Percentiles rank a stretch among this genome's conserved stretches.
These are phyloP conservation scores for Plagiodera versicolora DNA, from an alignment of 2,888 invertebrate genomes.

Conservation along the genomic window DNA sequence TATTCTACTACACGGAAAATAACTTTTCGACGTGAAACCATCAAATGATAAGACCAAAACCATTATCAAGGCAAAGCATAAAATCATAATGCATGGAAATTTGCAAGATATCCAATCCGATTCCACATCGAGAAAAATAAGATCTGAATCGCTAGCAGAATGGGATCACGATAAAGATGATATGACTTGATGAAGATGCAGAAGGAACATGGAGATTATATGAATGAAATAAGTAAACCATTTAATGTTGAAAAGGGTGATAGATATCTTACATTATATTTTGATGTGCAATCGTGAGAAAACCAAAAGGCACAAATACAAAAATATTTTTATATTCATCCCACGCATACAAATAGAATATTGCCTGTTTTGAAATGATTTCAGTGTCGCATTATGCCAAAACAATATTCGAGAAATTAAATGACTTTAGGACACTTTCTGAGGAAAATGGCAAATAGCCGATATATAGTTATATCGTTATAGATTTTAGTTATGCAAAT, in stretches of 20 bases:
- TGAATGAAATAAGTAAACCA: background rate
- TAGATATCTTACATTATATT: background rate
- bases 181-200: slow-evolving; percentile 2
- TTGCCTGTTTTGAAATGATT: slow-evolving; percentile 7
- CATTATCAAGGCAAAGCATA: background rate
- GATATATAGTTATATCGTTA: background rate
- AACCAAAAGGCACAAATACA: background rate
- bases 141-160: background rate
- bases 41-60: background rate
- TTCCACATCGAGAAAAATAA: background rate
- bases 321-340: slow-evolving; percentile 1
- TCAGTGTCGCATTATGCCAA: background rate
- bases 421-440: slow-evolving; percentile 1
- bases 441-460: slow-evolving; percentile 4
- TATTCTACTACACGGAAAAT: background rate
- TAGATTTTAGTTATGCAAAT: slow-evolving; percentile 8
- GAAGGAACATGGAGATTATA: background rate
- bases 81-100: background rate
- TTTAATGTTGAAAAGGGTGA: background rate
- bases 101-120: slow-evolving; percentile 6
- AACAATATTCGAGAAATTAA: background rate
- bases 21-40: background rate
- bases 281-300: slow-evolving; percentile 4
- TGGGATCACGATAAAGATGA: slow-evolving; percentile 3
- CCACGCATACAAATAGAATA: background rate